Evolutionary conservation across 1,140 invertebrate species (phyloP).

Genomic region (Vollenhovia emeryi): DNA sequence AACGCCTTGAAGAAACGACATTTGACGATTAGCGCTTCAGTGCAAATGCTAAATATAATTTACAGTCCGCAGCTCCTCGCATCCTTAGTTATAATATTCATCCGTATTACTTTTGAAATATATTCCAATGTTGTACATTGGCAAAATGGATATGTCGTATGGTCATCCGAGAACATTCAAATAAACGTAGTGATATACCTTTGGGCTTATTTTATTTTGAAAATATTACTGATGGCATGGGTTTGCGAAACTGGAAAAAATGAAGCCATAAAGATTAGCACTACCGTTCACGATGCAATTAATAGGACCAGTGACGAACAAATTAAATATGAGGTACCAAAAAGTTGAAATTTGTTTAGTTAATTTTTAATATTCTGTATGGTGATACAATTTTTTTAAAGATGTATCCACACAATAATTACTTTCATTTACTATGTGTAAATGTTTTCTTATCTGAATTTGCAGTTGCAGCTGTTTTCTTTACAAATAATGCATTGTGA

Average conservation of each 20-base stretch:
- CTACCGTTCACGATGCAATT: background rate
- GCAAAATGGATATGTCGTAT: background rate
- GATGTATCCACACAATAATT: background rate
- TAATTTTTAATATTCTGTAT: background rate
- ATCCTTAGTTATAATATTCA: background rate
- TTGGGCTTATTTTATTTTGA: background rate
- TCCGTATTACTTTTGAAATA: background rate
- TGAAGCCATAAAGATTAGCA: background rate
- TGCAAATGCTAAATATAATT: background rate
- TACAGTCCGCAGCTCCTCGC: background rate
- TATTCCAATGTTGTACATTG: background rate
- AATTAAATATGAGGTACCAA: background rate
- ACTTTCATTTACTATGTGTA: background rate
- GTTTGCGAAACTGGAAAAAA: background rate
- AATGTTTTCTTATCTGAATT: constrained; percentile 8
- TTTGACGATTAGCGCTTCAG: background rate
- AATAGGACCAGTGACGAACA: background rate
- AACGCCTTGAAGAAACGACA: background rate
- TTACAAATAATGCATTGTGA: constrained; percentile 75
- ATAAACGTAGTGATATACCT: background rate
- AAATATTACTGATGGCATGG: background rate
- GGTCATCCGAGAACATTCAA: no score
- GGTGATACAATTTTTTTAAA: background rate
- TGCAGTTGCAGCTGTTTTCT: constrained; percentile 76
- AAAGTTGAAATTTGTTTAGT: background rate